Conservation (phyloP, 2,797 vertebrate genomes). For the Chelidonichthys spinosus region DNA sequence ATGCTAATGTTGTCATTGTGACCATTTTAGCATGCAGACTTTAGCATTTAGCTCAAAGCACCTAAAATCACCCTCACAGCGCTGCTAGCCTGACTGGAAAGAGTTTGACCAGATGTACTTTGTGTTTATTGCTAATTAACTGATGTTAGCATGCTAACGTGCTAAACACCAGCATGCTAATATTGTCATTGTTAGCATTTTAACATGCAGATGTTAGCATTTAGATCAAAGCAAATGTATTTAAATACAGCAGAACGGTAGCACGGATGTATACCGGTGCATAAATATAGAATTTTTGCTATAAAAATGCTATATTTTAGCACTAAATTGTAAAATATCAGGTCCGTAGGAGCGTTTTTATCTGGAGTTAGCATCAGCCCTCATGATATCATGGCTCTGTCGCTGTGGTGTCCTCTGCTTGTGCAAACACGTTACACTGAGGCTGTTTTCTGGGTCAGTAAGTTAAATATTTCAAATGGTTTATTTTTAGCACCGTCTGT, state of each 20-base stretch:
- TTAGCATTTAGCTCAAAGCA: too few relatives aligned
- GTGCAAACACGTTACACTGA: conserved; percentile 78
- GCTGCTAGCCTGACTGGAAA: too few relatives aligned
- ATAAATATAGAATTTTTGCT: too few relatives aligned
- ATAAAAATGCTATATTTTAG: background rate
- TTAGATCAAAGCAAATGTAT: background rate
- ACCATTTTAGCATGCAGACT: background rate
- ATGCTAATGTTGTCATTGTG: background rate
- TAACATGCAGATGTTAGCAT: background rate
- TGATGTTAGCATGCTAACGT: background rate
- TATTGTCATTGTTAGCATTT: background rate
- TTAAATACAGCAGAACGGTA: background rate
- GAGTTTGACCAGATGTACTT: background rate
- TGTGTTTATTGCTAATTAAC: background rate
- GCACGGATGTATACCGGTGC: background rate
- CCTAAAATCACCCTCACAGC: too few relatives aligned
- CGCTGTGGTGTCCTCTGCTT: conserved; percentile 64
- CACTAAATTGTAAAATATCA: conserved; percentile 1
- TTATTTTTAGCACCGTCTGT: conserved; percentile 86
- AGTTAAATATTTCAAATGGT: conserved; percentile 89
- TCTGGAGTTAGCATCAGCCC: conserved; percentile 55
- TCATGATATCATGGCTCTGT: conserved; percentile 81
- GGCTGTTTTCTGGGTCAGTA: conserved; percentile 87
- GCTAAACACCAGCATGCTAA: background rate
- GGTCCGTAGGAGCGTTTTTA: conserved; percentile 19